These are phyloP conservation scores for Drosophila leontia DNA, from an alignment of 1,140 invertebrate species.

Conservation along the genomic window DNA sequence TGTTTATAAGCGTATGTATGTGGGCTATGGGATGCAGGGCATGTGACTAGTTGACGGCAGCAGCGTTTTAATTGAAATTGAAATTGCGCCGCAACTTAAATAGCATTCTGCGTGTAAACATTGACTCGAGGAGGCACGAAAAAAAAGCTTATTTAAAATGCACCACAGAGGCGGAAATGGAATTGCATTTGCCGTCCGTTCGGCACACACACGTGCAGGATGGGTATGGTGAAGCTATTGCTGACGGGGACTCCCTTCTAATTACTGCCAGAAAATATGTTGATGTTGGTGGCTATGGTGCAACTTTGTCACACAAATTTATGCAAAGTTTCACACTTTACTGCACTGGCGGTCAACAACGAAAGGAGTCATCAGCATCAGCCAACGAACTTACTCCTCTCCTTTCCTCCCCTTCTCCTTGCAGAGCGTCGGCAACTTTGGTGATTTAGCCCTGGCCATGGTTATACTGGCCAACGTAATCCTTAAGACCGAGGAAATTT, in stretches of 20 bases:
- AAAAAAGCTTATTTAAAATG: constrained; percentile 63
- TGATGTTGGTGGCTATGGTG: constrained; percentile 68
- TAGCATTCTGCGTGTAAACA: constrained; percentile 76
- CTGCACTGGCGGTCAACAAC: constrained; percentile 60
- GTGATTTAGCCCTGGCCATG: constrained; percentile 83
- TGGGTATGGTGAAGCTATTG: background rate
- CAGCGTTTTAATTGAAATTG: constrained; percentile 81
- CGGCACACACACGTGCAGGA: constrained; percentile 26
- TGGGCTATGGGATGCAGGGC: constrained; percentile 7
- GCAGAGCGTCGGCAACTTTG: constrained; percentile 80
- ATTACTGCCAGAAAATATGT: constrained; percentile 79
- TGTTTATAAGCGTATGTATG: constrained; percentile 22
- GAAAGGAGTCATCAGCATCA: constrained; percentile 52
- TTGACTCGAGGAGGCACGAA: constrained; percentile 48
- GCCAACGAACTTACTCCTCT: constrained; percentile 31
- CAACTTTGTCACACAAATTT: constrained; percentile 75
- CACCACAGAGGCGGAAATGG: constrained; percentile 46
- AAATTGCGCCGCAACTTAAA: constrained; percentile 79
- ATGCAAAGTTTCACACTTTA: constrained; percentile 81
- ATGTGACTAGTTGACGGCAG: constrained; percentile 51
- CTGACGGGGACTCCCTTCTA: constrained; percentile 43
- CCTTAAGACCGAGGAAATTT: constrained; percentile 84
- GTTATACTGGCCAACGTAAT: constrained; percentile 83
- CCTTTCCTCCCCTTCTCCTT: constrained; percentile 10
- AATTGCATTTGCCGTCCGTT: constrained; percentile 52